Percentiles rank a stretch among this genome's conserved stretches.
These are phyloP conservation scores for Australoheros scitulus DNA, from an alignment of 2,113 vertebrate species.

Conservation along the genomic window DNA sequence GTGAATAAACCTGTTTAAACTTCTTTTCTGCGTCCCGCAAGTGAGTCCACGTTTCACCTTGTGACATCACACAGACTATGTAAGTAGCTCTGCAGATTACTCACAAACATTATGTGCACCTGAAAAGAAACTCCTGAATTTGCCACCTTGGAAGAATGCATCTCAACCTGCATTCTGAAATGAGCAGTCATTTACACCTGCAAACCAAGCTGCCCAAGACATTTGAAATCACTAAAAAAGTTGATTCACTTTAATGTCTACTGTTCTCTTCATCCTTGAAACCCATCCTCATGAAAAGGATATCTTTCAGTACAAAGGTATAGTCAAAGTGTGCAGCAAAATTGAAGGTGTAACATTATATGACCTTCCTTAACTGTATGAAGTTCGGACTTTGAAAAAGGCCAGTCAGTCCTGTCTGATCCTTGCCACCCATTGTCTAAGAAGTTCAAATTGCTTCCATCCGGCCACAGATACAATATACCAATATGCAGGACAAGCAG, in stretches of 20 bases:
- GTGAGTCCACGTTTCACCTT: neutral
- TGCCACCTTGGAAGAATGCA: neutral
- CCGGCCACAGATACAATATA: neutral
- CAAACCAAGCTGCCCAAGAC: neutral
- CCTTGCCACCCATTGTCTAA: neutral
- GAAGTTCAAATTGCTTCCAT: neutral
- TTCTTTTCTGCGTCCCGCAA: too few species aligned
- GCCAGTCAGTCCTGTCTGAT: neutral
- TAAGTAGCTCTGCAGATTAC: neutral
- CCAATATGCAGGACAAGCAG: neutral
- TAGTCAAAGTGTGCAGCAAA: neutral
- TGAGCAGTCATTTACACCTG: neutral
- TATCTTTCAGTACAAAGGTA: neutral
- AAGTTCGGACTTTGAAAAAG: rapidly evolving
- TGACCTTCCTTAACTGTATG: neutral
- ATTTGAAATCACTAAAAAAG: neutral
- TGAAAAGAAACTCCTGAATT: neutral
- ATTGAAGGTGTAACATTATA: neutral
- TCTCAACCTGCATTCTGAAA: neutral
- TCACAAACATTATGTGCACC: neutral
- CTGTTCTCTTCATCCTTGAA: neutral
- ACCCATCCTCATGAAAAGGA: neutral
- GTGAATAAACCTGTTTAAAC: too few species aligned
- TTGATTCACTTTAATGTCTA: neutral
- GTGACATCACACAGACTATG: neutral